Base-by-base conservation (phyloP, 2,888 invertebrate genomes). In the Timema cristinae region DNA sequence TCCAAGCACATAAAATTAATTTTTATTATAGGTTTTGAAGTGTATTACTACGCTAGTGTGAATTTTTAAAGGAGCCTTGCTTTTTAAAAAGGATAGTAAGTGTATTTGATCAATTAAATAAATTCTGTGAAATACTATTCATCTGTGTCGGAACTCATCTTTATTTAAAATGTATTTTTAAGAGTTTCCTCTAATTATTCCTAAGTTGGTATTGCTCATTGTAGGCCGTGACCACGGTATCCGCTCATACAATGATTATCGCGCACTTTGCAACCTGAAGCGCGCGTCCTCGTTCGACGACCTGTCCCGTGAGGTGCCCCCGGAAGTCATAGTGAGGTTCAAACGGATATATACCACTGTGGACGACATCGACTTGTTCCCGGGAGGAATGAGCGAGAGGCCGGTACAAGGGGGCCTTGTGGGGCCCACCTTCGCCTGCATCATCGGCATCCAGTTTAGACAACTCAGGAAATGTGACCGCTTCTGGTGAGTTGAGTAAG, bases 331-430 rank as follows among this genome's bases (percentile, higher is more conserved):
- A 50, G 77, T 76, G 9, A 85, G 90, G 74, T 86, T 94, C 79
- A 92, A 93, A 82, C 87, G 91, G 73, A 90, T 94, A 74, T 95
- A 94, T 81, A 88, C 91, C 0, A 91, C 92, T 4, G 97, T 97
- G 0, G 97, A 98, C 79, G 98, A 98, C 81, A 95, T 98, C 72
- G 95, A 98, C 82, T 85, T 98, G 5, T 98, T 98, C 88, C 94
- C 97, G 0, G 98, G 63, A 5, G 63, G 63, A 11, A 91, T 98
- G 90, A 93, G 95, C 77, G 93, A 94, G 81, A 85, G 92, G 67
- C 79, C 68, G 0, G 84, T 95, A 7, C 93, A 93, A 79, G 97
- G 97, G 7, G 97, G 95, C 7, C 84, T 95, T 0, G 93, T 98
- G 0, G 98, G 98, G 6, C 97, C 97, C 0, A 97, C 97, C 0